These are phyloP conservation scores for Eupithecia insigniata DNA, from an alignment of 2,888 invertebrate genomes.

Conservation along the genomic window DNA sequence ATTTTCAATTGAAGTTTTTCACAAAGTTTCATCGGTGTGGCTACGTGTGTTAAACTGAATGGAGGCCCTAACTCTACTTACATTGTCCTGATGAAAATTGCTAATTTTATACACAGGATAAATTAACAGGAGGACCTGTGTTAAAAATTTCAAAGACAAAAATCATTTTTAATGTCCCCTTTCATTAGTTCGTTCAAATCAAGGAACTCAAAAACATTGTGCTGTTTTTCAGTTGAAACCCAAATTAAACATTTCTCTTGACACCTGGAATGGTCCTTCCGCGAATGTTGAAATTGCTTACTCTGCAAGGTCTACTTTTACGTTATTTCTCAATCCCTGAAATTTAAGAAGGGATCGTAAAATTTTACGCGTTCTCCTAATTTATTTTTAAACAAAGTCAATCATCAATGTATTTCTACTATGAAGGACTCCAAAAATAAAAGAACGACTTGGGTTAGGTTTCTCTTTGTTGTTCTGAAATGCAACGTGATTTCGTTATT, in stretches of 20 bases:
- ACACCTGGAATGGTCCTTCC: conserved; percentile 38
- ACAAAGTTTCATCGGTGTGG: conserved; percentile 52
- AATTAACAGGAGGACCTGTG: background rate
- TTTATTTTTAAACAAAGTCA: conserved; percentile 38
- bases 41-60: background rate
- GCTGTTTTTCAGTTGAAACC: conserved; percentile 12
- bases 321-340: conserved; percentile 37
- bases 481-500: conserved; percentile 34
- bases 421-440: conserved; percentile 30
- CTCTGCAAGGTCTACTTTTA: conserved; percentile 37
- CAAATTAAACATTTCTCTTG: conserved; percentile 56
- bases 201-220: conserved; percentile 10
- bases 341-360: conserved; percentile 41
- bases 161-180: background rate
- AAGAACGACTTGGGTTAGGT: conserved; percentile 16
- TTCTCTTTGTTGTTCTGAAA: conserved; percentile 22
- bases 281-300: conserved; percentile 57
- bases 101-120: too few species aligned
- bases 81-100: background rate
- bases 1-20: conserved; percentile 76
- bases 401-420: conserved; percentile 36
- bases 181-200: background rate
- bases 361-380: conserved; percentile 41
- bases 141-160: background rate
- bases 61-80: background rate